phyloP scores from a whole-genome alignment of 2,113 vertebrate genomes.

The Cryptomyrus ogoouensis region DNA sequence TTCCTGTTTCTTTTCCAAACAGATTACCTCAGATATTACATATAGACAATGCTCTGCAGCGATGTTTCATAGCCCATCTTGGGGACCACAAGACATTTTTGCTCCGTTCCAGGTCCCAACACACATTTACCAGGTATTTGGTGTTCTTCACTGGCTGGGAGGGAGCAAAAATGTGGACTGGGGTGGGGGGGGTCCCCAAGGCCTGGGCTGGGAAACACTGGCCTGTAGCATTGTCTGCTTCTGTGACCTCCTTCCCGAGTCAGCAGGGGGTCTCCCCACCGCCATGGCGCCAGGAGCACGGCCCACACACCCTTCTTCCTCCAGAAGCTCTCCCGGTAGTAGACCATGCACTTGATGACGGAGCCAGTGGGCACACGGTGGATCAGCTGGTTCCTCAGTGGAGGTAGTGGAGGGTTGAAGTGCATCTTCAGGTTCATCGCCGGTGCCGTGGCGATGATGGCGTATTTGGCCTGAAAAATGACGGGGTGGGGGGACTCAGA shows the following conservation, averaged over 20 bases:
- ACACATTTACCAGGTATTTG: neutral
- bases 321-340: slow-evolving; percentile 94
- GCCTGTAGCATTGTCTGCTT: neutral
- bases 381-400: slow-evolving; percentile 88
- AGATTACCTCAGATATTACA: neutral
- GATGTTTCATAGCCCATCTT: neutral
- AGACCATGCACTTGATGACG: slow-evolving; percentile 96
- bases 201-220: neutral
- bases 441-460: slow-evolving; percentile 81
- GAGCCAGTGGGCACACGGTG: slow-evolving; percentile 86
- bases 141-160: neutral
- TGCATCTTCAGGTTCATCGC: slow-evolving; percentile 82
- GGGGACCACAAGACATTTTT: neutral
- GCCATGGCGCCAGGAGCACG: neutral
- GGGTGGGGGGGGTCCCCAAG: neutral
- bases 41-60: neutral
- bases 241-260: neutral
- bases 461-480: slow-evolving; percentile 73
- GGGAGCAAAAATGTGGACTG: neutral
- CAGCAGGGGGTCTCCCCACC: neutral
- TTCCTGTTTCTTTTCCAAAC: neutral
- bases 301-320: slow-evolving; percentile 74
- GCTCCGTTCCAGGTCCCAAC: neutral
- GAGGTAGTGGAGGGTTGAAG: slow-evolving; percentile 82
- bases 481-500: neutral